phyloP scores from a whole-genome alignment of 2,888 invertebrate species.

The Leptinotarsa juncta region DNA sequence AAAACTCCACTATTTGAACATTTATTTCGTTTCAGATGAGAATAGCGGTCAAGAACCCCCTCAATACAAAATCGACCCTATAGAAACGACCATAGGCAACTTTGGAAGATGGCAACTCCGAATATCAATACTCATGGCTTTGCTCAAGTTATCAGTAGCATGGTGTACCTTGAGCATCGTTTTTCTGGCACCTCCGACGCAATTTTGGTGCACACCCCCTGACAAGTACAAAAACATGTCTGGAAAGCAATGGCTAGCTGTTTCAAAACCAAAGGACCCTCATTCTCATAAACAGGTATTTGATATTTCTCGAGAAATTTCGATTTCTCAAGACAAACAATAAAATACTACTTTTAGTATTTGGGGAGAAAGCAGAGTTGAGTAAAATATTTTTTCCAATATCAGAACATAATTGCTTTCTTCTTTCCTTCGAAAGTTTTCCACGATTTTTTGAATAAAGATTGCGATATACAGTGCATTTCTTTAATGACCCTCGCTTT shows the following conservation, averaged over 20 bases:
- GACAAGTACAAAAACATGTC: constrained; percentile 52
- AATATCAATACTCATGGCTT: constrained; percentile 69
- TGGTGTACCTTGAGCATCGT: constrained; percentile 75
- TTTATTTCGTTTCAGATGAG: constrained; percentile 29
- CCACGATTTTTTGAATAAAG: no score
- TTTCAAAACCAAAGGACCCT: constrained; percentile 50
- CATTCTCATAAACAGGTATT: constrained; percentile 39
- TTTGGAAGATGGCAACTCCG: constrained; percentile 72
- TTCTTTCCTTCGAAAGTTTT: no score
- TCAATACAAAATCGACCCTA: constrained; percentile 25
- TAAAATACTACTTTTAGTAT: no score
- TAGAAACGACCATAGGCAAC: constrained; percentile 66
- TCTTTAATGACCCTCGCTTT: no score
- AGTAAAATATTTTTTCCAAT: no score
- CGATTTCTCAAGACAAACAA: no score
- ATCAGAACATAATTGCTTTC: no score
- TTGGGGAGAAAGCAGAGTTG: no score
- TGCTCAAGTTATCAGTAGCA: constrained; percentile 71
- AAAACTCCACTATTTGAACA: no score
- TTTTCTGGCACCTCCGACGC: constrained; percentile 72
- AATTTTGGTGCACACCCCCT: constrained; percentile 70
- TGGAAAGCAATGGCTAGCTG: constrained; percentile 66
- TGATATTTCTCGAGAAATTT: not conserved
- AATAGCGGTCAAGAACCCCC: not conserved
- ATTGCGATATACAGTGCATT: no score